Conservation (phyloP, 2,797 vertebrate genomes). For the Artibeus jamaicensis region DNA sequence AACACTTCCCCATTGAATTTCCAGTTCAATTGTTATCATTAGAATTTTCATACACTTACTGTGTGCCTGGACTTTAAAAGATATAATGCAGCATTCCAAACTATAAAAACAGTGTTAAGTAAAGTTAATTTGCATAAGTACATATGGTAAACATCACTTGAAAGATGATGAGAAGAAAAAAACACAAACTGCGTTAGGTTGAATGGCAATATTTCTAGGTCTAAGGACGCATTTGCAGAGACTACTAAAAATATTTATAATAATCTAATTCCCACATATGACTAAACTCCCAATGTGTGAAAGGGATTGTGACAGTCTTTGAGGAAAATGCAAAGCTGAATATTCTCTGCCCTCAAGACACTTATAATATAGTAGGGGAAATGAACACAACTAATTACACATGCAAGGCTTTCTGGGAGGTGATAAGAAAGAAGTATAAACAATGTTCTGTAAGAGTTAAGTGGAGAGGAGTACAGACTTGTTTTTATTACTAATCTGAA, state of each 20-base stretch:
- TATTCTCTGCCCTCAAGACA: background rate
- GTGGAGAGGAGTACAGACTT: background rate
- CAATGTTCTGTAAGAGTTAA: background rate
- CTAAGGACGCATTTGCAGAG: background rate
- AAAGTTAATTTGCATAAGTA: slow-evolving; percentile 56
- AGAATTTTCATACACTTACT: slow-evolving; percentile 36
- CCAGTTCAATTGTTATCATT: background rate
- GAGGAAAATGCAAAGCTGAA: background rate
- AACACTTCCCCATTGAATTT: slow-evolving; percentile 24
- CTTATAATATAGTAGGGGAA: background rate
- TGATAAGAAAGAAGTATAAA: background rate
- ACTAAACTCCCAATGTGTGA: slow-evolving; percentile 2
- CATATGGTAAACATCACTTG: slow-evolving; percentile 18
- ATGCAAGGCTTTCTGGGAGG: background rate
- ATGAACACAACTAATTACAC: background rate
- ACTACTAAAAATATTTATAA: background rate
- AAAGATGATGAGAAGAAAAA: slow-evolving; percentile 43
- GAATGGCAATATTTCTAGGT: slow-evolving; percentile 17
- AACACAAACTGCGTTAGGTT: background rate
- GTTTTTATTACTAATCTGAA: slow-evolving; percentile 22
- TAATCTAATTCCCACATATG: slow-evolving; percentile 3
- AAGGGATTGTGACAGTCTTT: background rate
- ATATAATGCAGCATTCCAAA: slow-evolving; percentile 9
- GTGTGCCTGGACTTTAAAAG: slow-evolving; percentile 50
- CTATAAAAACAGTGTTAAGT: slow-evolving; percentile 39